These are phyloP conservation scores for Dromococcyx pavoninus DNA, from an alignment of 2,797 vertebrate species.

Conservation along the genomic window DNA sequence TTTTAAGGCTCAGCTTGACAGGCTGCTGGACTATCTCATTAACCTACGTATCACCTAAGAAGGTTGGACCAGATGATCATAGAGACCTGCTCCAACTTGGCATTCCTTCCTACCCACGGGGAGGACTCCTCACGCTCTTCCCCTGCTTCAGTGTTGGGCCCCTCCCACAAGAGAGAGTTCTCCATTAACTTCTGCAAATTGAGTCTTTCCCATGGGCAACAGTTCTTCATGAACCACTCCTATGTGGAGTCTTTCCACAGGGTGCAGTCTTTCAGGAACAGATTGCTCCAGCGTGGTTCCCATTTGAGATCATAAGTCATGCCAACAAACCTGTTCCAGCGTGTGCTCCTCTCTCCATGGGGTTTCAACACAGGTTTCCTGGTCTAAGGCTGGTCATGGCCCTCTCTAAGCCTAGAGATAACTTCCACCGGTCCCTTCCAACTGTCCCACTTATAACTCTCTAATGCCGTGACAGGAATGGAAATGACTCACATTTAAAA, in stretches of 20 bases:
- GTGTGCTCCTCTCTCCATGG: no score
- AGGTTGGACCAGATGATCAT: no score
- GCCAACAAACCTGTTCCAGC: neutral
- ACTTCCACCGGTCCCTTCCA: neutral
- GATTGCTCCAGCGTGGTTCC: neutral
- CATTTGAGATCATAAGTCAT: neutral
- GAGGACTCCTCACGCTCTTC: neutral
- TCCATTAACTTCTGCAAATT: no score
- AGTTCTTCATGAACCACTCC: neutral
- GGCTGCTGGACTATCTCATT: no score
- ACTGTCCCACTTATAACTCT: rapidly evolving
- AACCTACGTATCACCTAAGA: no score
- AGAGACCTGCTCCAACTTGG: no score
- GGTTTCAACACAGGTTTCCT: neutral
- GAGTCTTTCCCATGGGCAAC: neutral
- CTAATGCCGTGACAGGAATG: neutral
- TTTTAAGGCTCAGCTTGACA: no score
- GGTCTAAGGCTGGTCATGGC: neutral
- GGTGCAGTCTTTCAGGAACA: no score
- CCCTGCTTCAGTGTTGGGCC: neutral
- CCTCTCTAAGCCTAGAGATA: neutral
- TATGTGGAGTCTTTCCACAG: no score
- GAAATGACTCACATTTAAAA: neutral
- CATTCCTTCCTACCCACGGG: neutral
- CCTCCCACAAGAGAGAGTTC: neutral